A percentile compares a stretch with the other conserved stretches of the same genome.
These are phyloP conservation scores for Drosophila persimilis DNA, from an alignment of 1,140 invertebrate genomes.

Conservation along the genomic window DNA sequence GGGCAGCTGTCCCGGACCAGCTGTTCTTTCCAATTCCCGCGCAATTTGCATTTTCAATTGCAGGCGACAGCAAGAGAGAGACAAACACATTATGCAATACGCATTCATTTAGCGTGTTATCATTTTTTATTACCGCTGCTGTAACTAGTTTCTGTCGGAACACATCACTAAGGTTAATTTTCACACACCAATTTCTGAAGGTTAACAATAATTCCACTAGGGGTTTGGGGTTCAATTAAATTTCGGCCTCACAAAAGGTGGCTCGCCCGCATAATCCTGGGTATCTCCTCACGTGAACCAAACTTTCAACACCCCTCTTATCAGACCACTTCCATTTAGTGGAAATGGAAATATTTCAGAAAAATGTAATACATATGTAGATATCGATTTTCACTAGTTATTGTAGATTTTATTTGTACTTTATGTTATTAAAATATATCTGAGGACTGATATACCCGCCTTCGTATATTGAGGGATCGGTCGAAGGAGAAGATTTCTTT, in stretches of 20 bases:
- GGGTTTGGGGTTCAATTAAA: constrained; percentile 19
- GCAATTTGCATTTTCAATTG: constrained; percentile 70
- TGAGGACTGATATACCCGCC: too few relatives aligned
- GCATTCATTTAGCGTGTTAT: constrained; percentile 70
- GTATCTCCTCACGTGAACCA: neutral
- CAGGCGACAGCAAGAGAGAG: constrained; percentile 11
- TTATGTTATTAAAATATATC: too few relatives aligned
- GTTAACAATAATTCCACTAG: constrained; percentile 52
- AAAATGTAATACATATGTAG: too few relatives aligned
- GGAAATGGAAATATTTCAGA: too few relatives aligned
- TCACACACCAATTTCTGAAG: constrained; percentile 75
- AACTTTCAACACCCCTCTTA: too few relatives aligned
- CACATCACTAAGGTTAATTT: constrained; percentile 75
- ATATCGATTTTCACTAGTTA: too few relatives aligned
- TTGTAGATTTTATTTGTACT: too few relatives aligned
- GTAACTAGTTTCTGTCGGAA: constrained; percentile 51
- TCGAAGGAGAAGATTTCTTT: too few relatives aligned
- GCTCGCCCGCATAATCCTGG: neutral
- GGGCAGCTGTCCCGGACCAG: constrained; percentile 40
- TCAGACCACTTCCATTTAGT: too few relatives aligned
- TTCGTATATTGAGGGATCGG: too few relatives aligned
- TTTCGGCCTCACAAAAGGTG: constrained; percentile 3
- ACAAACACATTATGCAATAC: constrained; percentile 67
- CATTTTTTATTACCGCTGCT: constrained; percentile 52
- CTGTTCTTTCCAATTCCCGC: constrained; percentile 57